Evolutionary conservation across 2,113 vertebrate genomes (phyloP).

Genomic region (Tachycineta bicolor): DNA sequence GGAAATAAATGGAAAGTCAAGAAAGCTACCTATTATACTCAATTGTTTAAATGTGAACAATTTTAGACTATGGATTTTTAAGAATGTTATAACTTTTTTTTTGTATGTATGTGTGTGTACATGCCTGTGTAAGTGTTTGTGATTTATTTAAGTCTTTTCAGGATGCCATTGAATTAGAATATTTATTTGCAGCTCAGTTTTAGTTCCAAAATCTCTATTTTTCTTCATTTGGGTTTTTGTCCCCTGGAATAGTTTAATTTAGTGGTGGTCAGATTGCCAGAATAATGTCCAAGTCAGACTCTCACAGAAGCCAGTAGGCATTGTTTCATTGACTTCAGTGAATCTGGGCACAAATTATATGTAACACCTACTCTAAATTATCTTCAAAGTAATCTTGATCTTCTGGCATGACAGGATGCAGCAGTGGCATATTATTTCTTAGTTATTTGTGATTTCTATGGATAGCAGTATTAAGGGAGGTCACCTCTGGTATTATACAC

Average conservation of each 20-base stretch:
- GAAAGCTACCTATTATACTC: conserved; percentile 23
- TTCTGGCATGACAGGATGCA: conserved; percentile 26
- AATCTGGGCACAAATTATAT: conserved; percentile 24
- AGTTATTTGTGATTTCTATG: background rate
- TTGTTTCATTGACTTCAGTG: conserved; percentile 21
- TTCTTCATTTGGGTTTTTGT: conserved; percentile 18
- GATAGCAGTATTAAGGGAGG: background rate
- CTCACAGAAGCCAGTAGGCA: conserved; percentile 21
- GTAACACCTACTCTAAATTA: background rate
- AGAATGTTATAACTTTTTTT: background rate
- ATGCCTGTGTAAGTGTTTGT: background rate
- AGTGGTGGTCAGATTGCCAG: conserved; percentile 2
- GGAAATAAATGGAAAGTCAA: conserved; percentile 38
- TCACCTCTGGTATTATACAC: background rate
- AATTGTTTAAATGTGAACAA: conserved; percentile 18
- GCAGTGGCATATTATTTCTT: background rate
- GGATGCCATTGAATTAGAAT: background rate
- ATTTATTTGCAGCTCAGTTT: conserved; percentile 15
- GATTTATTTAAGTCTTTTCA: conserved; percentile 13
- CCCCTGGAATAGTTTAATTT: conserved; percentile 1
- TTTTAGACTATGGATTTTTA: conserved; percentile 27
- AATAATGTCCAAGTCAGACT: conserved; percentile 20
- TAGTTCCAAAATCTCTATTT: background rate
- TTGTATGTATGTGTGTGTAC: background rate
- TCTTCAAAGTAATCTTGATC: conserved; percentile 10